phyloP scores from a whole-genome alignment of 1,140 invertebrate genomes.

The Drosophila grimshawi region DNA sequence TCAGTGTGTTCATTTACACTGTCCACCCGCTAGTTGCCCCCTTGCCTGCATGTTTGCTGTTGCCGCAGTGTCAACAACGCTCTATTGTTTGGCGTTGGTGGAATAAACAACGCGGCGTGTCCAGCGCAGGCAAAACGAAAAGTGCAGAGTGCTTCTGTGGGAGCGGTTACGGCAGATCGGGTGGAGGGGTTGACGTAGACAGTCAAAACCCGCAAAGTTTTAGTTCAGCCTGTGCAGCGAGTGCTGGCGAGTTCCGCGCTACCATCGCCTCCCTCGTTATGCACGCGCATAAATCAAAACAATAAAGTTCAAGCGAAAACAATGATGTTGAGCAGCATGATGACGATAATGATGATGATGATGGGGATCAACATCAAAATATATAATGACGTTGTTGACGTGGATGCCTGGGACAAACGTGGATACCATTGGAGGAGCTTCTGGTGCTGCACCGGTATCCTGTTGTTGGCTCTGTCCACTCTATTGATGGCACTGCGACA shows the following conservation, averaged over 20 bases:
- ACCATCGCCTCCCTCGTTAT: constrained; percentile 42
- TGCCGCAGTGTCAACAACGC: constrained; percentile 58
- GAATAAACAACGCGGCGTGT: constrained; percentile 80
- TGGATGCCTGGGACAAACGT: constrained; percentile 62
- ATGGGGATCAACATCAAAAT: constrained; percentile 12
- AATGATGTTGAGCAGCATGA: constrained; percentile 52
- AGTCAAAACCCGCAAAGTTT: constrained; percentile 73
- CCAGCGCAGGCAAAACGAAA: constrained; percentile 62
- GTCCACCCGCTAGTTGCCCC: neutral
- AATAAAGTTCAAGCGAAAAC: constrained; percentile 81
- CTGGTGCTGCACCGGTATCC: constrained; percentile 50
- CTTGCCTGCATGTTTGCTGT: neutral
- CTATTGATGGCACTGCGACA: constrained; percentile 76
- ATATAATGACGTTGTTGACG: constrained; percentile 46
- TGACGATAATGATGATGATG: constrained; percentile 11
- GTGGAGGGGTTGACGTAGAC: neutral
- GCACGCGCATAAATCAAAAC: constrained; percentile 79
- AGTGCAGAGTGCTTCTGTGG: neutral
- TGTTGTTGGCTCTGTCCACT: constrained; percentile 64
- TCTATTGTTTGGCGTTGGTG: constrained; percentile 79
- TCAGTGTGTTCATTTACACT: constrained; percentile 18
- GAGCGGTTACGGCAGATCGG: no score
- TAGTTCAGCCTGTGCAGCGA: constrained; percentile 47
- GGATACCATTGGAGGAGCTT: constrained; percentile 48
- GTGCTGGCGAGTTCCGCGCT: constrained; percentile 3